phyloP scores from a whole-genome alignment of 2,113 vertebrate genomes.

The Spermophilus dauricus region DNA sequence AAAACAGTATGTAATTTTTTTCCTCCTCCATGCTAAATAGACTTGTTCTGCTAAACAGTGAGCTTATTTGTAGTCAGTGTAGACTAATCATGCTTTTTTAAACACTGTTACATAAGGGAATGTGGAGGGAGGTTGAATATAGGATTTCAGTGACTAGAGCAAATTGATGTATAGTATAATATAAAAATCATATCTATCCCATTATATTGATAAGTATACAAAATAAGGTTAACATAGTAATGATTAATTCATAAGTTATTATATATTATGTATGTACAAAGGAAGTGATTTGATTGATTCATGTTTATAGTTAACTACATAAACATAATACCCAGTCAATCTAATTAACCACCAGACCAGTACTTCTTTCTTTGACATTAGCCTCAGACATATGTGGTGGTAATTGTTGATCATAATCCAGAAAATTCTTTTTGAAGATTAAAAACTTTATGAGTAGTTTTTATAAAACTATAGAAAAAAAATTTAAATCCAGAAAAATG shows the following conservation, averaged over 20 bases:
- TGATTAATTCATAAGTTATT: neutral
- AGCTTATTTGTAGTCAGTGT: constrained; percentile 2
- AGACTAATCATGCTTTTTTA: constrained; percentile 32
- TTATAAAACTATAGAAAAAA: constrained; percentile 25
- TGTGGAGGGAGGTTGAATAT: neutral
- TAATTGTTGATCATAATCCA: neutral
- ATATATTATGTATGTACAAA: neutral
- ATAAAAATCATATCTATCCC: neutral
- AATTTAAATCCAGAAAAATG: neutral
- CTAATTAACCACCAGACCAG: neutral
- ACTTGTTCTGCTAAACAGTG: constrained; percentile 43
- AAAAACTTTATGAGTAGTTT: constrained; percentile 14
- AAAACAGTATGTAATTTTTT: constrained; percentile 80
- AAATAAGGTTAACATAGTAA: neutral
- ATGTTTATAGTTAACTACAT: neutral
- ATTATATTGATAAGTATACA: constrained; percentile 50
- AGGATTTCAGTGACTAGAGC: constrained; percentile 56
- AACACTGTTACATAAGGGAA: neutral
- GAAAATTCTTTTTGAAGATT: constrained; percentile 47
- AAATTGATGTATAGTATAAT: constrained; percentile 2
- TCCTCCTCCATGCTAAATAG: constrained; percentile 70
- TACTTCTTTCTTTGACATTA: neutral
- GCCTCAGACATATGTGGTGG: neutral
- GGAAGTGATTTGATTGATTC: constrained; percentile 11
- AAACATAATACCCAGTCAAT: neutral